Percentiles rank a stretch among this genome's conserved stretches.
phyloP scores from a whole-genome alignment of 2,797 vertebrate species.

The Champsocephalus esox region DNA sequence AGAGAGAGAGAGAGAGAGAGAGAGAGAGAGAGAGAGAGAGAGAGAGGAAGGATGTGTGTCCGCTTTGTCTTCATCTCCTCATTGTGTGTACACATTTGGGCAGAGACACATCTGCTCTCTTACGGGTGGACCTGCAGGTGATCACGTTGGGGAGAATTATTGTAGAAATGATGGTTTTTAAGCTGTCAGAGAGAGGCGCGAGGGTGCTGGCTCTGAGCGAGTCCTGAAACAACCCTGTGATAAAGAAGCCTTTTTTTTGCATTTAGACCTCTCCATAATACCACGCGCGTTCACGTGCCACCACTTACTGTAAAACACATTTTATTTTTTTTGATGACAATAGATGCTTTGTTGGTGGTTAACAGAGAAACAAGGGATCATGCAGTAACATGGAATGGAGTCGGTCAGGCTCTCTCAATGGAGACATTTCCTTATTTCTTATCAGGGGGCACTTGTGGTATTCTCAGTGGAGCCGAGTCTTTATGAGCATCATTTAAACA shows the following conservation, averaged over 20 bases:
- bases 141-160: slow-evolving; percentile 38
- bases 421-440: slow-evolving; percentile 39
- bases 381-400: not conserved
- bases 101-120: slow-evolving; percentile 35
- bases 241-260: slow-evolving; percentile 35
- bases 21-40: slow-evolving; percentile 6
- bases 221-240: slow-evolving; percentile 62
- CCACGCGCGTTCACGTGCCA: slow-evolving; percentile 34
- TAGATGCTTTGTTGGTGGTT: slow-evolving; percentile 17
- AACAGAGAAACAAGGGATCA: not conserved
- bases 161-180: slow-evolving; percentile 42
- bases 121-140: slow-evolving; percentile 49
- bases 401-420: slow-evolving; percentile 35
- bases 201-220: slow-evolving; percentile 42
- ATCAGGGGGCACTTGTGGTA: slow-evolving; percentile 34
- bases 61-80: slow-evolving; percentile 86
- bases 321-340: slow-evolving; percentile 8
- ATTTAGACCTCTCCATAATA: slow-evolving; percentile 44
- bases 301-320: slow-evolving; percentile 24
- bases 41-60: slow-evolving; percentile 52
- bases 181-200: slow-evolving; percentile 24
- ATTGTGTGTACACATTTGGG: slow-evolving; percentile 85
- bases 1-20: slow-evolving; percentile 10
- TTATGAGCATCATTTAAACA: slow-evolving; percentile 28
- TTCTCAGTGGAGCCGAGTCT: slow-evolving; percentile 48